phyloP scores from a whole-genome alignment of 2,113 vertebrate species.

The Gnathonemus echidnorhynchus region DNA sequence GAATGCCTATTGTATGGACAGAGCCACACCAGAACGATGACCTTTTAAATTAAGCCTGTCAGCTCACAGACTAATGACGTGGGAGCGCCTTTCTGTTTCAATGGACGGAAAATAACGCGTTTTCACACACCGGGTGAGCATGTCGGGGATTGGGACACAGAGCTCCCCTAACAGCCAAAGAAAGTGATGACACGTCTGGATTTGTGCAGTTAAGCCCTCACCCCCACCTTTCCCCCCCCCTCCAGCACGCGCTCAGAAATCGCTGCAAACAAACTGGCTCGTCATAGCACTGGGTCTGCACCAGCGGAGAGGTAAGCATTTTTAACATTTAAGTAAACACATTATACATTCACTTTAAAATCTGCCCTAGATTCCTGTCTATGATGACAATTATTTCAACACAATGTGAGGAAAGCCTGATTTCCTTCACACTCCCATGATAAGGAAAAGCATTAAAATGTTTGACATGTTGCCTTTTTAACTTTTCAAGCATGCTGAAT shows the following conservation, averaged over 20 bases:
- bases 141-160: constrained; percentile 37
- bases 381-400: not conserved
- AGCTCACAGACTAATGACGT: constrained; percentile 19
- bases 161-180: constrained; percentile 42
- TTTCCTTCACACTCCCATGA: not conserved
- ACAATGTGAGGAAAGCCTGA: not conserved
- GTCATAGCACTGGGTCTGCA: constrained; percentile 54
- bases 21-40: not conserved
- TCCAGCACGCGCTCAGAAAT: constrained; percentile 43
- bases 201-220: constrained; percentile 36
- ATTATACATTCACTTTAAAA: not conserved
- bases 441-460: not conserved
- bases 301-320: constrained; percentile 60
- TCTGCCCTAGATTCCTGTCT: constrained; percentile 2
- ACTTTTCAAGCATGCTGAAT: constrained; percentile 29
- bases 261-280: constrained; percentile 55
- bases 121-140: constrained; percentile 35
- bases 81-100: constrained; percentile 3
- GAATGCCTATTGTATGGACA: not conserved
- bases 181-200: constrained; percentile 48
- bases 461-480: constrained; percentile 20
- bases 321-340: constrained; percentile 21
- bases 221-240: constrained; percentile 28
- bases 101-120: constrained; percentile 24
- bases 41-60: not conserved